Conservation (phyloP, 2,113 vertebrate genomes). For the Perognathus longimembris region DNA sequence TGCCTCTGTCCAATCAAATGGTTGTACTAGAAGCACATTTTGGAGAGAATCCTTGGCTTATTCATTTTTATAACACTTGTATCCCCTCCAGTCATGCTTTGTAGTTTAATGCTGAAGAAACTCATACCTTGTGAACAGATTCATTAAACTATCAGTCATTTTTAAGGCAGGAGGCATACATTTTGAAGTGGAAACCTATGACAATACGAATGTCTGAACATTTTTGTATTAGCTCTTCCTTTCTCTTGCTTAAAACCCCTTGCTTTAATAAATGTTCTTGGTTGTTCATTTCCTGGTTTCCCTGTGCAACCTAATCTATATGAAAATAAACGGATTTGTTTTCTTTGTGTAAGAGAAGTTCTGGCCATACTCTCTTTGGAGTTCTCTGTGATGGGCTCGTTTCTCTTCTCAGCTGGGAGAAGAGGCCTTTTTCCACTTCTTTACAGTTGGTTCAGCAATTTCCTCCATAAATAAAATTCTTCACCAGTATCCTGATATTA, state of each 20-base stretch:
- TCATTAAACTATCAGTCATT: not conserved
- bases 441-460: not conserved
- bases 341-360: not conserved
- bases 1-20: not conserved
- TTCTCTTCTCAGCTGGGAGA: not conserved
- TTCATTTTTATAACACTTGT: not conserved
- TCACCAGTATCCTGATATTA: not conserved
- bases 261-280: slow-evolving; percentile 5
- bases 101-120: not conserved
- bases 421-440: not conserved
- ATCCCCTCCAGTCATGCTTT: not conserved
- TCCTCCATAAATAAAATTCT: slow-evolving; percentile 18
- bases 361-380: not conserved
- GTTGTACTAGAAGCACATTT: not conserved
- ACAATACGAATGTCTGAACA: not conserved
- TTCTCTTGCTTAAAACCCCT: not conserved
- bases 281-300: not conserved
- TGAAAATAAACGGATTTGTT: not conserved
- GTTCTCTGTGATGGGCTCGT: not conserved
- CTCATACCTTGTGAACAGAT: not conserved
- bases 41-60: not conserved
- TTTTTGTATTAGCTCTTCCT: not conserved
- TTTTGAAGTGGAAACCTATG: not conserved
- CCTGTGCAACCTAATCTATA: not conserved
- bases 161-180: slow-evolving; percentile 9